Evolutionary conservation across 2,113 vertebrate species (phyloP), one percentile per base, ranked within the genome.

Genomic region (Hydrochoerus hydrochaeris): DNA sequence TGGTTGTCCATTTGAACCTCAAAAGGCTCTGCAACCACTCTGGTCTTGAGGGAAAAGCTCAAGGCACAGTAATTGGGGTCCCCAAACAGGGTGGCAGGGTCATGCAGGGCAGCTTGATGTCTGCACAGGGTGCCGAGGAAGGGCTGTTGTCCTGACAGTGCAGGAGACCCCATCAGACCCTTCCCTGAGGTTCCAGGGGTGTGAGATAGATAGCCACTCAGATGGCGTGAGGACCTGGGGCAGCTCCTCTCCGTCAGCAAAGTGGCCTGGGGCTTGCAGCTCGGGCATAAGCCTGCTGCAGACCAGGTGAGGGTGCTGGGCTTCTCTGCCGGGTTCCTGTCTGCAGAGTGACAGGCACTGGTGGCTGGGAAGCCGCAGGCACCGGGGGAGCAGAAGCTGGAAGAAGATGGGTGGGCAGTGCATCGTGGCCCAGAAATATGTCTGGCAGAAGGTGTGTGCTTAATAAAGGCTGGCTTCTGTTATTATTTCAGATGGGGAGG

Each of bases 301-400:
- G 4, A 19, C 44, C 28, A 3, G 20, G 14, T 3, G 62, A 24
- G 60, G 52, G n/a, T 8, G 20, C 44, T 46, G 32, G 17, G 11
- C 52, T 19, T 13, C 62, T 92, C 90, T 0, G 52, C 35, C 22
- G 0, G 4, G 35, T 12, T 44, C 8, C 52, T 24, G 32, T 3
- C 82, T 38, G 82, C 77, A 54, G 41, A 24, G 63, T 14, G 7
- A 26, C 3, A 32, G 44, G 10, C 4, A 5, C 35, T 62, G 86
- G 81, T 0, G 1, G 14, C 5, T 28, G 63, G 32, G 32, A 41
- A 63, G 60, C 30, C 10, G 0, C 4, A 32, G 80, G 26, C 7
- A 5, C 20, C 0, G 9, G 3, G 20, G 60, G 38, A 67, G 69
- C n/a, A 14, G 12, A 7, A 19, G 3, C 32, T 1, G 7, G 7